A percentile compares a stretch with the other conserved stretches of the same genome.
Evolutionary conservation across 2,113 vertebrate genomes (phyloP).

Genomic region (Syngnathus floridae): DNA sequence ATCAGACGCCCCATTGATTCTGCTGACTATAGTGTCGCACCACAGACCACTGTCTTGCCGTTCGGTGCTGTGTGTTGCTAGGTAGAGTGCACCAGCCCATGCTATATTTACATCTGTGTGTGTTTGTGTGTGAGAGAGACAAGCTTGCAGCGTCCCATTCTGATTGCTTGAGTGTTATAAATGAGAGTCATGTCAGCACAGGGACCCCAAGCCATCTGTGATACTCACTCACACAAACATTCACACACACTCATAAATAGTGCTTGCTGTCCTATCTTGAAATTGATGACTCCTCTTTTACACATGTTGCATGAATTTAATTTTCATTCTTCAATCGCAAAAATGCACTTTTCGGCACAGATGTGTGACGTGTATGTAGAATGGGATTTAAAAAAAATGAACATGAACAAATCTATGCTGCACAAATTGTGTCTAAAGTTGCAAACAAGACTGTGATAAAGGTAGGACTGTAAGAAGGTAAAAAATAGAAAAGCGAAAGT

Average conservation of each 20-base stretch:
- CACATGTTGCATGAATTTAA: background rate
- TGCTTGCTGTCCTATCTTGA: slow-evolving; percentile 8
- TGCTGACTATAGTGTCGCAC: slow-evolving; percentile 40
- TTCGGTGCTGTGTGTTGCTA: slow-evolving; percentile 45
- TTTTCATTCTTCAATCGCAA: background rate
- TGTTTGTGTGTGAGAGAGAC: slow-evolving; percentile 17
- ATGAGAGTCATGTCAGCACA: slow-evolving; percentile 58
- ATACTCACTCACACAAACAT: slow-evolving; percentile 28
- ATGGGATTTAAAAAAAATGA: background rate
- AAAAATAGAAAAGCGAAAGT: slow-evolving; percentile 3
- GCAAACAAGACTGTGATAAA: background rate
- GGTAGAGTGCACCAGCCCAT: slow-evolving; percentile 45
- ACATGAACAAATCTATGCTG: background rate
- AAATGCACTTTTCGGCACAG: background rate
- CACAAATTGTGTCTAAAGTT: background rate
- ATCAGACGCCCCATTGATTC: slow-evolving; percentile 33
- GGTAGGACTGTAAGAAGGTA: background rate
- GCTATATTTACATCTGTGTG: slow-evolving; percentile 19
- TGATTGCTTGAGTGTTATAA: slow-evolving; percentile 58
- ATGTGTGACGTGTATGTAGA: background rate
- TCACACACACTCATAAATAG: slow-evolving; percentile 10
- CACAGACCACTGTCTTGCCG: slow-evolving; percentile 31
- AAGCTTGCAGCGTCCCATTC: slow-evolving; percentile 32
- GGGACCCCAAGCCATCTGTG: slow-evolving; percentile 65
- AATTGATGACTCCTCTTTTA: background rate